Evolutionary conservation across 23 tunicate species (phyloP), one percentile per base, ranked within the genome.

Genomic region (Ciona savignyi): DNA sequence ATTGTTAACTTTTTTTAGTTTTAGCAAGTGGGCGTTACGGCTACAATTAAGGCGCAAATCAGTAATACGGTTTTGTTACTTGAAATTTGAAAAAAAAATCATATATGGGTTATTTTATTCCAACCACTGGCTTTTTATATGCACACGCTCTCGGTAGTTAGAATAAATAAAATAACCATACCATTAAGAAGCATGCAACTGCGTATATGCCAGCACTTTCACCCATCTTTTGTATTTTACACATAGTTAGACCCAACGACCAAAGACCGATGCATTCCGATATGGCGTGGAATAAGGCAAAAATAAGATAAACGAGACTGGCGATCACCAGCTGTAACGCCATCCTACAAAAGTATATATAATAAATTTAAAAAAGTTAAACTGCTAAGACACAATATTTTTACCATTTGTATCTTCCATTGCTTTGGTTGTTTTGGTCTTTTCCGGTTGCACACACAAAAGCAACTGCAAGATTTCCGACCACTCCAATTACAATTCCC

Each of bases 331-430:
- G 48, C 25, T 72, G 76, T 1, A 48, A 23, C 19, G 49, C 2
- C 23, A 72, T 48, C 76, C 76, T 72, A 25, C 24, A 70, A 70
- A n/a, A n/a, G n/a, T n/a, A n/a, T n/a, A n/a, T n/a, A n/a, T n/a
- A n/a, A n/a, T n/a, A n/a, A n/a, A n/a, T n/a, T n/a, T n/a, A n/a
- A n/a, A n/a, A n/a, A n/a, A n/a, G n/a, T n/a, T n/a, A n/a, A n/a
- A n/a, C n/a, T n/a, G n/a, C n/a, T n/a, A n/a, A n/a, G n/a, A n/a
- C n/a, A n/a, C n/a, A n/a, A n/a, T n/a, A n/a, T n/a, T n/a, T 48
- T 48, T 48, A 33, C 28, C 49, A 72, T 48, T 72, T 49, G 27
- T 9, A 42, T 33, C 76, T 27, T n/a, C 63, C 63, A n/a, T 32
- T 33, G 2, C 76, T 42, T 25, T 64, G 34, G 23, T 51, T 51